Base-by-base conservation (phyloP, 2,888 invertebrate species). In the Metallyticus violacea region DNA sequence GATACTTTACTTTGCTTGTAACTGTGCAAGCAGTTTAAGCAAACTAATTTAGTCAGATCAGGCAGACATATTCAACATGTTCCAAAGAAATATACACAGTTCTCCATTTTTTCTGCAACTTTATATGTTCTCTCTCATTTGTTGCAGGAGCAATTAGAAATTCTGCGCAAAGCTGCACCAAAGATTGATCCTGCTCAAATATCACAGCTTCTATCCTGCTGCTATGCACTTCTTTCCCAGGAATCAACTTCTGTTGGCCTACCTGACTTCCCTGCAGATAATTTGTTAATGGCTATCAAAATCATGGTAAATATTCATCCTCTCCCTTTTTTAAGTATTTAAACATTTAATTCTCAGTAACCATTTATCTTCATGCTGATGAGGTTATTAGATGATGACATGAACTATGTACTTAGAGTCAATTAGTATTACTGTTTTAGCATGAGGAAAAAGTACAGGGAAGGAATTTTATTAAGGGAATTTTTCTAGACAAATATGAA, bases 251-350 rank as follows among this genome's bases (percentile, higher is more conserved):
- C 92, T 87, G 93, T 97, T 86, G 96, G 95, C 86, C 92, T 99
- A 87, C 98, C 98, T 0, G 97, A 98, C 92, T 98, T 99, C 91
- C 99, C 99, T 0, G 91, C 98, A 1, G 97, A 98, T 90, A 97
- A 95, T 91, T 91, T 98, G 83, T 91, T 93, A 0, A 91, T 94
- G 6, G 95, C 95, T 40, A 96, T 95, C 4, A 91, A 92, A 88
- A 94, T 97, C 88, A 90, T 97, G 94, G 97, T 94, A 92, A 91
- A 91, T 90, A 26, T 78, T 26, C 4, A 76, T n/a, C 22, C 26
- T 22, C 79, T 79, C 9, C 25, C 7, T 79, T 79, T 79, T 7
- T 22, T 7, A 79, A n/a, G n/a, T n/a, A n/a, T n/a, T n/a, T n/a
- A n/a, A n/a, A n/a, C n/a, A n/a, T n/a, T n/a, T n/a, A n/a, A n/a